Evolutionary conservation across 1,140 invertebrate genomes (phyloP), one percentile per base, ranked within the genome.

Genomic region (Ruditapes philippinarum): DNA sequence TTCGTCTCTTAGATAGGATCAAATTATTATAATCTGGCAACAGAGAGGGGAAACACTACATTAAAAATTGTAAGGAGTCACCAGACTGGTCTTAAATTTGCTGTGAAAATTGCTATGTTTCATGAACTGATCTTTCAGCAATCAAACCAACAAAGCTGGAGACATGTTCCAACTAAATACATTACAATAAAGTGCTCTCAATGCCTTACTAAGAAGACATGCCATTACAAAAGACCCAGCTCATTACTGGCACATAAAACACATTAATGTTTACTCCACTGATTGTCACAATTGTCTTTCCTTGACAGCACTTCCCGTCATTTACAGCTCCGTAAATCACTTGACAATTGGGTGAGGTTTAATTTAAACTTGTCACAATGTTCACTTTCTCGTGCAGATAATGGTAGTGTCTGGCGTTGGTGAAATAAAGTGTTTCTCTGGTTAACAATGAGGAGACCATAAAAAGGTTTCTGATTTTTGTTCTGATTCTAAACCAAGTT

Each of bases 351-450:
- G 31, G 45, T 54, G n/a, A n/a, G n/a, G 74, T 51, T 54, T 49
- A 78, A 78, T 78, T 78, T 78, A 78, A 78, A 78, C 45, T 78
- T 78, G 74, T 78, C 74, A 78, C 74, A 78, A 78, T 78, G 54
- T 54, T 28, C 49, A 51, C 45, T 51, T 51, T 78, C 74, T 51
- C 45, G 74, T 78, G 74, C 45, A 38, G 22, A 57, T 40, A 78
- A 38, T 78, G 45, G 42, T 40, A 33, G 17, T 70, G 65, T 70
- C 65, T 70, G 65, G 28, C 65, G n/a, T n/a, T 70, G 14, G 3
- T 54, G 22, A 31, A 78, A 54, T 78, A 17, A 54, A 51, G 74
- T 54, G 74, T 74, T 62, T 62, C 25, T 14, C 74, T 5, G 42
- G 25, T 33, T n/a, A 54, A 74, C 74, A 78, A 78, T 78, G 74